Conservation (phyloP, 2,113 vertebrate genomes). For the Podarcis raffonei region DNA sequence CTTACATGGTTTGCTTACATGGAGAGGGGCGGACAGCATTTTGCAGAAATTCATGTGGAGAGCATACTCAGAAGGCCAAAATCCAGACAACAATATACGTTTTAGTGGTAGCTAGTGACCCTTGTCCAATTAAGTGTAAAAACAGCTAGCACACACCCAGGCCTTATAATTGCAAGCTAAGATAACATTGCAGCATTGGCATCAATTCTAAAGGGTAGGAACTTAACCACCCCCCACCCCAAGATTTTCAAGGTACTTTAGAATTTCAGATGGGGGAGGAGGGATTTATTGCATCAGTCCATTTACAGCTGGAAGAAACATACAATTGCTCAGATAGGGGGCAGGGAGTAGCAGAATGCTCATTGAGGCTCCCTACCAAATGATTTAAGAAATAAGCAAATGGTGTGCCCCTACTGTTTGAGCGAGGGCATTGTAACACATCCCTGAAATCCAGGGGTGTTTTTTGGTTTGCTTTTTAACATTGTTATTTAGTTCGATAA, state of each 20-base stretch:
- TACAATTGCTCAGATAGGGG: neutral
- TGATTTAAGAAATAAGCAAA: slow-evolving; percentile 16
- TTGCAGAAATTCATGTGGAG: neutral
- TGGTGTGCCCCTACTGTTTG: slow-evolving; percentile 12
- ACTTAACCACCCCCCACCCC: neutral
- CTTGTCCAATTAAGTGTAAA: slow-evolving; percentile 64
- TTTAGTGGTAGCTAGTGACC: slow-evolving; percentile 62
- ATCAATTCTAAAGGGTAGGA: neutral
- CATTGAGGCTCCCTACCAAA: slow-evolving; percentile 52
- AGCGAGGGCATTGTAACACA: slow-evolving; percentile 33
- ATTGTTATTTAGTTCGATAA: neutral
- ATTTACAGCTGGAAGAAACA: neutral
- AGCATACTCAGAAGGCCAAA: neutral
- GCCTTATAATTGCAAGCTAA: slow-evolving; percentile 52
- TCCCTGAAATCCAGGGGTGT: slow-evolving; percentile 28
- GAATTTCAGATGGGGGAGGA: neutral
- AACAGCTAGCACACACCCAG: slow-evolving; percentile 46
- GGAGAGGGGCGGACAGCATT: neutral
- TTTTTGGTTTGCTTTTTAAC: too few species aligned
- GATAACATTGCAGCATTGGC: neutral
- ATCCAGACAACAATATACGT: slow-evolving; percentile 32
- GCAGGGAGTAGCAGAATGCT: neutral
- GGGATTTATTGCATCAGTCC: neutral
- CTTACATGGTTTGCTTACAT: neutral
- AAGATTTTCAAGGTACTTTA: slow-evolving; percentile 42